A percentile compares a stretch with the other conserved stretches of the same genome.
Evolutionary conservation across 2,888 invertebrate genomes (phyloP).

Genomic region (Ochropleura leucogaster): DNA sequence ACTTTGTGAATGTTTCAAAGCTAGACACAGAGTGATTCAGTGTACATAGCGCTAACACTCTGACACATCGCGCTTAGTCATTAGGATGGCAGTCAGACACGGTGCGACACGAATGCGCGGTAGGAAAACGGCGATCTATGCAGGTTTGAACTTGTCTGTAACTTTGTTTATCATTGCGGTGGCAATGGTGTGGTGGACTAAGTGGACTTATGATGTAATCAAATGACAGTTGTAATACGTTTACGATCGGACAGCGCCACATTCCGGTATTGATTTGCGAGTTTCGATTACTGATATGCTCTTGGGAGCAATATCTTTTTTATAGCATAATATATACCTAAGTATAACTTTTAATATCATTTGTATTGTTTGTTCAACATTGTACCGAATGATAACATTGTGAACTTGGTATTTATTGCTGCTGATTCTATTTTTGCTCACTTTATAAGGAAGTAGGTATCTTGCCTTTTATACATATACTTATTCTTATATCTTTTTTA

Average conservation of each 20-base stretch:
- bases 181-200: conserved; percentile 26
- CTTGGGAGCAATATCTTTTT: conserved; percentile 32
- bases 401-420: conserved; percentile 29
- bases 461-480: too few relatives aligned
- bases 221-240: conserved; percentile 36
- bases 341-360: not conserved
- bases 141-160: conserved; percentile 70
- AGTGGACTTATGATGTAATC: conserved; percentile 57
- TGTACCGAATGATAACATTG: conserved; percentile 47
- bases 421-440: conserved; percentile 9
- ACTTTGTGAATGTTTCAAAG: conserved; percentile 34
- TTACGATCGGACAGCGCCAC: conserved; percentile 11
- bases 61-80: conserved; percentile 47
- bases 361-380: conserved; percentile 31
- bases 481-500: not conserved
- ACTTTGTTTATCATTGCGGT: conserved; percentile 45
- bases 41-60: conserved; percentile 36
- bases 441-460: not conserved
- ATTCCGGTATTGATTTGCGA: conserved; percentile 42
- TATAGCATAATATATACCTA: not conserved
- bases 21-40: conserved; percentile 50
- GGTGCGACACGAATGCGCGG: conserved; percentile 26
- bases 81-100: conserved; percentile 30
- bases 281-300: conserved; percentile 19
- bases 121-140: conserved; percentile 60